Percentiles rank a stretch among this genome's conserved stretches.
phyloP scores from a whole-genome alignment of 2,113 vertebrate species.

The Plectropomus leopardus region DNA sequence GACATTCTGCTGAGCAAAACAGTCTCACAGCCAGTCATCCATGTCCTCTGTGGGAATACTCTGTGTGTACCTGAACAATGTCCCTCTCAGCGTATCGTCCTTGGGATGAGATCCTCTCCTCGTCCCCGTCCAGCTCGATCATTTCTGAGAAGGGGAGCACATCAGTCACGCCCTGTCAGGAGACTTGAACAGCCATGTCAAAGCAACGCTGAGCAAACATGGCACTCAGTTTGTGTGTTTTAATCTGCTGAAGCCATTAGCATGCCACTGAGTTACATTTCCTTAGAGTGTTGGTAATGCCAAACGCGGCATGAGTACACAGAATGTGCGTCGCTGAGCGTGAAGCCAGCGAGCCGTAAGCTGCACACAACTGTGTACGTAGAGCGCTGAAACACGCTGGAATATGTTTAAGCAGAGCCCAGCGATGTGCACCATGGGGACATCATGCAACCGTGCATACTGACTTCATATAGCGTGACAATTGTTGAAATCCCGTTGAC shows the following conservation, averaged over 20 bases:
- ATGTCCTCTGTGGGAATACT: background rate
- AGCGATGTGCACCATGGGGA: conserved; percentile 43
- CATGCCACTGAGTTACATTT: conserved; percentile 28
- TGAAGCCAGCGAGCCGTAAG: conserved; percentile 24
- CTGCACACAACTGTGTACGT: conserved; percentile 10
- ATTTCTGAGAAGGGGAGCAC: conserved; percentile 87
- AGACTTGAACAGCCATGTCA: conserved; percentile 5
- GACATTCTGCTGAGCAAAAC: conserved; percentile 33
- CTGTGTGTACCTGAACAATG: conserved; percentile 92
- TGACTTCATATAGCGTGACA: conserved; percentile 37
- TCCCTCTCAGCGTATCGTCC: conserved; percentile 96
- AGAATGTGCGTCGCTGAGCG: conserved; percentile 25
- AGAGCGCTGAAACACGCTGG: background rate
- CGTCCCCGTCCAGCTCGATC: conserved; percentile 97
- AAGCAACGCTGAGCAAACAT: conserved; percentile 15
- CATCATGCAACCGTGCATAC: conserved; percentile 35
- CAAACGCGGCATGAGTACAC: conserved; percentile 29
- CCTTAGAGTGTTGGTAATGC: conserved; percentile 32
- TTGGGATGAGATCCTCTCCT: conserved; percentile 95
- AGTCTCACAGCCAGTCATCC: conserved; percentile 11
- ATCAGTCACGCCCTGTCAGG: conserved; percentile 42
- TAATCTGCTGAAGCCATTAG: conserved; percentile 30
- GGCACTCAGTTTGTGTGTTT: conserved; percentile 5
- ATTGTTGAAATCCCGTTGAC: conserved; percentile 24
- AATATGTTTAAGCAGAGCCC: conserved; percentile 22